Evolutionary conservation across 1,140 invertebrate genomes (phyloP), one percentile per base, ranked within the genome.

Genomic region (Bombus haemorrhoidalis): DNA sequence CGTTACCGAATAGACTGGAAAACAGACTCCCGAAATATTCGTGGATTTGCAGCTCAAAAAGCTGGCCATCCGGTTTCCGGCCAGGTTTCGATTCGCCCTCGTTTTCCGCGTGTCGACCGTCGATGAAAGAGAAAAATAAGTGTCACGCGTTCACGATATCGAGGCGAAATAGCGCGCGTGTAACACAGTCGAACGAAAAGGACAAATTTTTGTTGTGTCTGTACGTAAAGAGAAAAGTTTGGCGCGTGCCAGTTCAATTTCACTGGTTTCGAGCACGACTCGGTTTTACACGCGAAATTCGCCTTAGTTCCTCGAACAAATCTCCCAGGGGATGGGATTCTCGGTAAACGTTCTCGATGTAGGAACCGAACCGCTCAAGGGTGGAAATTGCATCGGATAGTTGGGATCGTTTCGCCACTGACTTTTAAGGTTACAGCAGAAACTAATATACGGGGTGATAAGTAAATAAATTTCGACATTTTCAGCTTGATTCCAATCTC

Each of bases 111-210:
- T 77, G 37, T n/a, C 75, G 37, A 28, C 28, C 37, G 28, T 28
- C 37, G n/a, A 32, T 78, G 41, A 64, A 78, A 41, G 57, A 64
- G 34, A 32, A 41, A 78, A 62, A 62, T 78, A 64, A 78, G 57
- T 12, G 75, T 37, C 75, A 78, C 41, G 64, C 25, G 75, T 41
- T 41, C 59, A 25, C 37, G 43, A 53, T 53, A 53, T 74, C 32
- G 43, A 3, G 18, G 73, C 8, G 10, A 2, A 41, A 64, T 37
- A 39, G 2, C 10, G 8, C 75, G 41, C 75, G 57, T 41, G 75
- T 62, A 62, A n/a, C 47, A 10, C 25, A 39, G 18, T 0, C 47
- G 3, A 57, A 57, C 73, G 47, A 53, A 57, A 28, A 10, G 32
- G 25, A 62, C 25, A 39, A 77, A 77, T 41, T 77, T 62, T 18